These are phyloP conservation scores for Anguilla anguilla DNA, from an alignment of 2,797 vertebrate genomes.

Conservation along the genomic window DNA sequence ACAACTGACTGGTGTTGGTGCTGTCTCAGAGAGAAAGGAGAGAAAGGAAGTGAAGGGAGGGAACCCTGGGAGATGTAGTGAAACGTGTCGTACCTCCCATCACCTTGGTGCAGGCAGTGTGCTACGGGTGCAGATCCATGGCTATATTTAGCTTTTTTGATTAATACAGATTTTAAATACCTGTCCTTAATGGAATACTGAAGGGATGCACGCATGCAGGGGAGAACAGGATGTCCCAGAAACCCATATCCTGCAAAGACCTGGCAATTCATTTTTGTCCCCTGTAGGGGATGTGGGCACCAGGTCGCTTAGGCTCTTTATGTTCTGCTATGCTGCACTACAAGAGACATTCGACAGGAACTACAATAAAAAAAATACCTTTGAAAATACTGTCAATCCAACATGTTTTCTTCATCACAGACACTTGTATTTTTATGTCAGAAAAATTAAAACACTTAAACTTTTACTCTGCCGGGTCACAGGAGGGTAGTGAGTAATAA, in stretches of 20 bases:
- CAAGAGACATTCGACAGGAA: no score
- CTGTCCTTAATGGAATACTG: neutral
- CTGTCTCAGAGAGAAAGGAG: neutral
- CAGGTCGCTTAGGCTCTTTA: neutral
- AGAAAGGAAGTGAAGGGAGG: neutral
- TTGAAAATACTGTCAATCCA: no score
- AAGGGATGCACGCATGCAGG: neutral
- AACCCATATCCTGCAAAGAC: neutral
- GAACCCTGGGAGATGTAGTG: slow-evolving; percentile 12
- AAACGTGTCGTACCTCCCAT: neutral
- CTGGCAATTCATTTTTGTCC: neutral
- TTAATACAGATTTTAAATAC: neutral
- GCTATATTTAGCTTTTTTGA: neutral
- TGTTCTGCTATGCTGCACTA: neutral
- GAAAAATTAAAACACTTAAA: no score
- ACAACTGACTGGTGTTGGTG: neutral
- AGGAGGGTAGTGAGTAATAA: no score
- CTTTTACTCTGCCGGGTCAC: no score
- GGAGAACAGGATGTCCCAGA: neutral
- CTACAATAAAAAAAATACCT: no score
- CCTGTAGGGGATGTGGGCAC: neutral
- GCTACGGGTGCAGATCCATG: neutral
- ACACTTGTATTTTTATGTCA: no score
- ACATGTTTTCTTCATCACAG: no score
- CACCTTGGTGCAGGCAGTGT: neutral